These are phyloP conservation scores for Sebastiscus tertius DNA, from an alignment of 2,797 vertebrate genomes.

Conservation along the genomic window DNA sequence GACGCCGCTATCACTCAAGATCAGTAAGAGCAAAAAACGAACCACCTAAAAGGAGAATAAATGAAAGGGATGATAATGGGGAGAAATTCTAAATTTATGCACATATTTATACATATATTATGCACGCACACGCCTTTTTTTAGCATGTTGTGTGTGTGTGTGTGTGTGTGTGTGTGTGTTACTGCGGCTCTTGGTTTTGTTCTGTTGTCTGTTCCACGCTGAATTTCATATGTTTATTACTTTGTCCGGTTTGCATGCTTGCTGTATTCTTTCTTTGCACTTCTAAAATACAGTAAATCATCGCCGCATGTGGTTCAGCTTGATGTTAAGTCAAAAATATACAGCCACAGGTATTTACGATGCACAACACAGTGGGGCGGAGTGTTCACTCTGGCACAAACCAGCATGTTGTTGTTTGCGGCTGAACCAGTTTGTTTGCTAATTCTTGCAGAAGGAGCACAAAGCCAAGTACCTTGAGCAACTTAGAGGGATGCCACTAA, in stretches of 20 bases:
- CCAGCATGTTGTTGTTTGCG: slow-evolving; percentile 11
- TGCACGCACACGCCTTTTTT: neutral
- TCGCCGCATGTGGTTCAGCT: neutral
- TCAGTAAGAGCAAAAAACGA: slow-evolving; percentile 17
- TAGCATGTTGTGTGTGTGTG: slow-evolving; percentile 4
- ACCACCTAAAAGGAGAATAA: slow-evolving; percentile 45
- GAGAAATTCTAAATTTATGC: slow-evolving; percentile 62
- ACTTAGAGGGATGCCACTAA: slow-evolving; percentile 14
- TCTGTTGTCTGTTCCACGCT: slow-evolving; percentile 7
- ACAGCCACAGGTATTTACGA: slow-evolving; percentile 29
- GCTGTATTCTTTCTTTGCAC: neutral
- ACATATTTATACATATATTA: slow-evolving; percentile 73
- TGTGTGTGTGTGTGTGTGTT: too few relatives aligned
- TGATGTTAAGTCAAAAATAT: slow-evolving; percentile 9
- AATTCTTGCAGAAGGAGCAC: slow-evolving; percentile 21
- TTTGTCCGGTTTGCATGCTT: neutral
- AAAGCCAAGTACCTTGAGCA: slow-evolving; percentile 31
- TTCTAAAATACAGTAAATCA: neutral
- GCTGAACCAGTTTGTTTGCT: slow-evolving; percentile 31
- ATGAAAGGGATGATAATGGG: slow-evolving; percentile 65
- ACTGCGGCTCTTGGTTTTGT: slow-evolving; percentile 4
- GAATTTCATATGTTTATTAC: neutral
- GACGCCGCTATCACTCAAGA: slow-evolving; percentile 55
- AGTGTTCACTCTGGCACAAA: slow-evolving; percentile 13
- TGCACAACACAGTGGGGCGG: neutral